A percentile compares a stretch with the other conserved stretches of the same genome.
Evolutionary conservation across 2,888 invertebrate genomes (phyloP).

Genomic region (Diaprepes abbreviatus): DNA sequence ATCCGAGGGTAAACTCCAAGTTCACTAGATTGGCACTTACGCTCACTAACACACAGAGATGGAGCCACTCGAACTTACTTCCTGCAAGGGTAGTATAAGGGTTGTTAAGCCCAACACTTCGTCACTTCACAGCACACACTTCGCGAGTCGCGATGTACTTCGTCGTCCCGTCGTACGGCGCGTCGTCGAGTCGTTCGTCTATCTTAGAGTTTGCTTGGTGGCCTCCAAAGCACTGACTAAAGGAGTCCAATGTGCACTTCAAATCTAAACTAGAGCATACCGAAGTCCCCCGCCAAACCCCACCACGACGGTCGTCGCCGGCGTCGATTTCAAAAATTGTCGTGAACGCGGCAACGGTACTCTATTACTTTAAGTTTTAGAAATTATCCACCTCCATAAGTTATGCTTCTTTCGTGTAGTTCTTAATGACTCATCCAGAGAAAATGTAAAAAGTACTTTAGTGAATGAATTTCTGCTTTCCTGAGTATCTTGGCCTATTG

Average conservation of each 20-base stretch:
- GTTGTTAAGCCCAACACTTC: conserved; percentile 60
- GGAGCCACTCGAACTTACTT: conserved; percentile 61
- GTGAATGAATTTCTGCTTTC: conserved; percentile 29
- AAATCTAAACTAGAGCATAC: conserved; percentile 66
- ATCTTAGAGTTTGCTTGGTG: conserved; percentile 67
- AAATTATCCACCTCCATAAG: conserved; percentile 60
- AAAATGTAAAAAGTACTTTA: conserved; percentile 53
- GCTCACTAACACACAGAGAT: conserved; percentile 53
- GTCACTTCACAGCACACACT: conserved; percentile 61
- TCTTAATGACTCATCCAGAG: conserved; percentile 62
- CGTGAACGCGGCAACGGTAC: conserved; percentile 24
- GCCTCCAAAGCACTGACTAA: conserved; percentile 69
- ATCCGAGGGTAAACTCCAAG: conserved; percentile 17
- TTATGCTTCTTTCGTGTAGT: conserved; percentile 57
- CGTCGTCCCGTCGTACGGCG: conserved; percentile 65
- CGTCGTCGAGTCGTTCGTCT: conserved; percentile 68
- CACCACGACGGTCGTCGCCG: conserved; percentile 30
- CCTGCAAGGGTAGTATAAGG: conserved; percentile 56
- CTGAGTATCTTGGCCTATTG: conserved; percentile 17
- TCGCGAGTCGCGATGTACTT: conserved; percentile 60
- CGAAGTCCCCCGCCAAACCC: conserved; percentile 60
- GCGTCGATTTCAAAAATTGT: conserved; percentile 34
- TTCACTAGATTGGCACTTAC: conserved; percentile 49
- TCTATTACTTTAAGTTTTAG: conserved; percentile 48
- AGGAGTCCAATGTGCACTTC: conserved; percentile 63